Conservation (phyloP, 2,888 invertebrate genomes). For the Sarcophaga caerulescens region DNA sequence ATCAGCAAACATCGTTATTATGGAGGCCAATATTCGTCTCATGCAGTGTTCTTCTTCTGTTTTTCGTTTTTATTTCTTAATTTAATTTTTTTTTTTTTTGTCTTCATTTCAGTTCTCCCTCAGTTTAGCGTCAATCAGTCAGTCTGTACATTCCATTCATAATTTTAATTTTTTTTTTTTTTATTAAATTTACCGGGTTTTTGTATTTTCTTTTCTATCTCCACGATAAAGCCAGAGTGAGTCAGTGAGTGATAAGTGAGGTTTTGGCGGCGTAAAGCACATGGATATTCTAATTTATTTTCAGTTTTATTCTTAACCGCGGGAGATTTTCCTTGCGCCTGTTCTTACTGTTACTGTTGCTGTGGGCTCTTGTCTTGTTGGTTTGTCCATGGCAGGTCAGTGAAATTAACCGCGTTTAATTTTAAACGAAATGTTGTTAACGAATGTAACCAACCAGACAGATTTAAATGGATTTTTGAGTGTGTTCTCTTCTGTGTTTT, state of each 20-base stretch:
- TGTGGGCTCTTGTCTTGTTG: neutral
- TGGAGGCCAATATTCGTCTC: slow-evolving; percentile 9
- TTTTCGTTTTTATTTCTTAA: neutral
- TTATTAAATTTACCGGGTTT: neutral
- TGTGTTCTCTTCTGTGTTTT: neutral
- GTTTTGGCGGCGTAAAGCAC: too few relatives aligned
- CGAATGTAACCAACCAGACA: neutral
- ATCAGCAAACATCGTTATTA: neutral
- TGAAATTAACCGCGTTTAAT: slow-evolving; percentile 23
- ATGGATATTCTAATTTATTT: slow-evolving; percentile 21
- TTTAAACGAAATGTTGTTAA: slow-evolving; percentile 1
- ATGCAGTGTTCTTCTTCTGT: neutral
- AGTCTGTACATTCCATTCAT: neutral
- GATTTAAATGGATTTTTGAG: slow-evolving; percentile 1
- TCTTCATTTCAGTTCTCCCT: too few relatives aligned
- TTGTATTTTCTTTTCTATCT: neutral
- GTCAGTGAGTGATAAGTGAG: neutral
- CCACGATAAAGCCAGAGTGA: neutral
- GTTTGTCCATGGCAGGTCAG: slow-evolving; percentile 17
- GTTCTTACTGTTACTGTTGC: too few relatives aligned
- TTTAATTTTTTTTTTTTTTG: neutral
- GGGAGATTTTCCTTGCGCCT: slow-evolving; percentile 21
- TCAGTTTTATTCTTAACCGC: slow-evolving; percentile 14
- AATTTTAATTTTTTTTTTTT: slow-evolving; percentile 1
- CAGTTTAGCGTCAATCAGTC: too few relatives aligned